Base-by-base conservation (phyloP, 1,140 invertebrate genomes). In the Pachypeltis micranthus region DNA sequence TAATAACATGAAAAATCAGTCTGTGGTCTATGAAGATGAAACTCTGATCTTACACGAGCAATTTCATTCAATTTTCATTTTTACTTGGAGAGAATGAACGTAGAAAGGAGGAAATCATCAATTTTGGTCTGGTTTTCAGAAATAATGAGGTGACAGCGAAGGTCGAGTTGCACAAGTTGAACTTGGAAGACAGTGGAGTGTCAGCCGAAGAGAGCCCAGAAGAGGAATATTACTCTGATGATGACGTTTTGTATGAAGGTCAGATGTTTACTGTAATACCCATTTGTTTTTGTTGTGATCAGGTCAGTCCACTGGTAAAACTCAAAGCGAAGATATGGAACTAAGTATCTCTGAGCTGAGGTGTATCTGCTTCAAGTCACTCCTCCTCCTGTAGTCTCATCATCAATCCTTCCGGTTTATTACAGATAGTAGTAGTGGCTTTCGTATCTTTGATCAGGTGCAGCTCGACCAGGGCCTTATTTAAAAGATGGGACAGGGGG, bases 141-240 rank as follows among this genome's bases (percentile, higher is more conserved):
- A 14, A 51, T 21, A 51, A 51, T 21, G 21, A 51, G 10, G 4
- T 51, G 7, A 51, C 12, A 51, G 47, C 12, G 10, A 7, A 51
- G 4, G 4, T 51, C 4, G 47, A 51, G 23, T 21, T 51, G 7
- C 47, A 51, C 4, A 51, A 51, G 10, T 21, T 51, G 47, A 51
- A 51, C 23, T 4, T 51, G 12, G 47, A 51, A 10, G 47, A 51
- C 47, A 51, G 47, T 21, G 47, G 47, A 21, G 1, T 44, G 1
- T 62, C 51, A 19, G 39, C 16, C 3, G 26, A 27, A 12, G 44
- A 54, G 10, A 27, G 39, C 2, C 16, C 34, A 2, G 59, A 62
- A 19, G 51, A 62, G 19, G 44, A 62, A 14, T 55, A 62, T 44
- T 54, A 54, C 14, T 62, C 61, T 14, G 61, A 62, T 19, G 27